Evolutionary conservation across 1,140 invertebrate species (phyloP), one percentile per base, ranked within the genome.

Genomic region (Bicyclus anynana): DNA sequence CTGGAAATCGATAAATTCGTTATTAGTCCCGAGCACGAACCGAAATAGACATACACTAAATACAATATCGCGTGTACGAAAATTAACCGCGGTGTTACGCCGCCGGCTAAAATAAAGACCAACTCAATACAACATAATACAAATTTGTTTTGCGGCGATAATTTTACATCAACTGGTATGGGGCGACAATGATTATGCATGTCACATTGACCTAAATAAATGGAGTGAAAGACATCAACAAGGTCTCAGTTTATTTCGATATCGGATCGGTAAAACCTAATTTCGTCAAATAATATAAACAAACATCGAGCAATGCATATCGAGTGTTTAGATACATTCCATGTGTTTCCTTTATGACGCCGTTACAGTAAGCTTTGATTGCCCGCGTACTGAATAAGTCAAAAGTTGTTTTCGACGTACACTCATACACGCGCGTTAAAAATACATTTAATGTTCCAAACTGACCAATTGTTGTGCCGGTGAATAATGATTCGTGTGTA

Each of bases 191-290:
- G 83, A 77, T 57, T 49, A 47, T 67, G 76, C 72, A 72, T 75
- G 69, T 83, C 67, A 80, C 81, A 84, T 84, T 88, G 85, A 88
- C 83, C 83, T 67, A 85, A 81, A 88, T 88, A 74, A 65, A 70
- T 71, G 69, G 67, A 70, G 64, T 55, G 69, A 77, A 73, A 78
- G 65, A 79, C 68, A 75, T 77, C 69, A 58, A 60, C 85, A 85
- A 88, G 85, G 85, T 84, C 84, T 69, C 67, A 63, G 74, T 80
- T 83, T 84, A 86, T 86, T 84, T 84, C 83, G 79, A 84, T 74
- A 71, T 69, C 69, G 67, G 66, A 69, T 75, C 71, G 79, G n/a
- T n/a, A 78, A 75, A 75, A 76, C 76, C 81, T 86, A 85, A 79
- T 73, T 83, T 77, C 84, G 80, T 62, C 71, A 78, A 77, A 73